Percentiles rank a stretch among this genome's conserved stretches.
Evolutionary conservation across 1,140 invertebrate species (phyloP).

Genomic region (Ceratina japonica): DNA sequence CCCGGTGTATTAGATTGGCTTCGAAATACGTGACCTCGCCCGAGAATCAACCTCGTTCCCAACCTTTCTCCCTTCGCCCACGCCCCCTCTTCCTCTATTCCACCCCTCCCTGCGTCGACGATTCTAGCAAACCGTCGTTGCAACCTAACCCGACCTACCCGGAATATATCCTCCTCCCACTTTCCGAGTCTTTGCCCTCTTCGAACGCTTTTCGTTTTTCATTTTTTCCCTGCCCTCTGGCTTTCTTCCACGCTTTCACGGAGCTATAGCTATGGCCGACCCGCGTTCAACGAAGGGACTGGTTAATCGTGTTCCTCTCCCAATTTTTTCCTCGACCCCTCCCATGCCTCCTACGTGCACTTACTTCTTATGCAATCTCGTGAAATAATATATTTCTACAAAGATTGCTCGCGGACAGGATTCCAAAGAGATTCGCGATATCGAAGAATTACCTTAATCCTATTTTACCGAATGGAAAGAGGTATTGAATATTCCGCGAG

Average conservation of each 20-base stretch:
- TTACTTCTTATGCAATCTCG: too few relatives aligned
- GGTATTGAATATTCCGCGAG: too few relatives aligned
- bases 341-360: too few relatives aligned
- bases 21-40: conserved; percentile 77
- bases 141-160: conserved; percentile 62
- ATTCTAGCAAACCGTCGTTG: conserved; percentile 52
- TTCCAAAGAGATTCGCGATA: too few relatives aligned
- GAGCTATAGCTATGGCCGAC: conserved; percentile 2
- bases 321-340: neutral
- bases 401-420: too few relatives aligned
- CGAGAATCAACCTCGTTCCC: conserved; percentile 72
- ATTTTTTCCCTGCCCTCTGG: conserved; percentile 3
- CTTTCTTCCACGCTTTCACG: conserved; percentile 25
- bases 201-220: conserved; percentile 13
- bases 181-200: conserved; percentile 36
- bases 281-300: conserved; percentile 21
- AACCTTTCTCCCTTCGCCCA: conserved; percentile 50
- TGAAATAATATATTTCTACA: too few relatives aligned
- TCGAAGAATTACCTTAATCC: too few relatives aligned
- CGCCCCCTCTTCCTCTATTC: conserved; percentile 30
- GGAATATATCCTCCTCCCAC: conserved; percentile 51
- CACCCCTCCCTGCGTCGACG: conserved; percentile 40
- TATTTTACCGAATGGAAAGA: too few relatives aligned
- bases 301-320: conserved; percentile 14
- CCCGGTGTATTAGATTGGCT: conserved; percentile 77